Conservation (phyloP, 2,113 vertebrate genomes). For the Solea solea region DNA sequence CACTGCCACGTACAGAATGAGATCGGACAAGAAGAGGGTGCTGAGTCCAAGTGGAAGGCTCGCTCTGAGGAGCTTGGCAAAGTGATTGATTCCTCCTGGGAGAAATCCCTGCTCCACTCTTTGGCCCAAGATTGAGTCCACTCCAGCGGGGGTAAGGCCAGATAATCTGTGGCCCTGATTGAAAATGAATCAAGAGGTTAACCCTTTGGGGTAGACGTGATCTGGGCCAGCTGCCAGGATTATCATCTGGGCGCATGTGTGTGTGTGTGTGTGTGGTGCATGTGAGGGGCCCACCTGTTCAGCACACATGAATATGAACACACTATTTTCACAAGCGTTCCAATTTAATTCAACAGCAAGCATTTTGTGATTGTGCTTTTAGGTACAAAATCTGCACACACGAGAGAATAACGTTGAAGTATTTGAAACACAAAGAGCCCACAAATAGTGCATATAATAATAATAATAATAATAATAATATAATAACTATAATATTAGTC, state of each 20-base stretch:
- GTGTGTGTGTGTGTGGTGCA: slow-evolving; percentile 9
- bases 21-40: slow-evolving; percentile 50
- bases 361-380: not conserved
- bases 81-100: slow-evolving; percentile 74
- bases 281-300: slow-evolving; percentile 39
- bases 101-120: slow-evolving; percentile 73
- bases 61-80: slow-evolving; percentile 68
- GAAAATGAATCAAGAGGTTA: slow-evolving; percentile 75
- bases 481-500: no score
- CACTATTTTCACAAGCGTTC: not conserved
- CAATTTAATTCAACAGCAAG: not conserved
- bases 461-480: no score
- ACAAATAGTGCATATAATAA: not conserved
- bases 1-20: slow-evolving; percentile 50
- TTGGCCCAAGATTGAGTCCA: slow-evolving; percentile 74
- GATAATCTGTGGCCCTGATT: slow-evolving; percentile 77
- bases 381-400: not conserved
- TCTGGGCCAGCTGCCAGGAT: slow-evolving; percentile 62
- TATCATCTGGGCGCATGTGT: slow-evolving; percentile 33
- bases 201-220: slow-evolving; percentile 60
- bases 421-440: not conserved
- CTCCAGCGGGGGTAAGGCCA: slow-evolving; percentile 65
- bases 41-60: slow-evolving; percentile 48
- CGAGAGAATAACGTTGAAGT: not conserved
- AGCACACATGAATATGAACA: slow-evolving; percentile 2